Evolutionary conservation across 2,113 vertebrate species (phyloP), one percentile per base, ranked within the genome.

Genomic region (Oxyura jamaicensis): DNA sequence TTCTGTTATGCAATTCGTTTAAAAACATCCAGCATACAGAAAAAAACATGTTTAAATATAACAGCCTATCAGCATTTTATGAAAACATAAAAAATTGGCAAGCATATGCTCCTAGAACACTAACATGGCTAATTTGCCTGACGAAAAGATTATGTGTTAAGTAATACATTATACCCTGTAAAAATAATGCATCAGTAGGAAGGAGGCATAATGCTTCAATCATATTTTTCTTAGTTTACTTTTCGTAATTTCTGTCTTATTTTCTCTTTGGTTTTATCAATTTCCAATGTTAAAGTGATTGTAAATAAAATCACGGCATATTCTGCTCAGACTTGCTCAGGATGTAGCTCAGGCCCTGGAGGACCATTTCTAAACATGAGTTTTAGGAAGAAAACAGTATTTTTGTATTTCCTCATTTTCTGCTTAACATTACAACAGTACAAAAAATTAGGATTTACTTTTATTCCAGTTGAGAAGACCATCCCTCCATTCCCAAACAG

Each of bases 71-170:
- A 66, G 41, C 5, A 31, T 48, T 90, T 92, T 87, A 58, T 69
- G 50, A 87, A 84, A 91, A 26, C 18, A 25, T 6, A 52, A n/a
- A 42, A 48, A n/a, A 53, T 5, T 6, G 52, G 56, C 50, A 67
- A 60, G 11, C 8, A 55, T 1, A 80, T 11, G 48, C 6, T 81
- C 6, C 39, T 48, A 12, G 28, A 58, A 55, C 11, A 63, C 18
- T 75, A 48, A 58, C 2, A 23, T 31, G n/a, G 62, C 58, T 95
- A 78, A 93, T 46, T 36, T 87, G 58, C 87, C 74, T 46, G 15
- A 66, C 82, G 58, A 88, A 90, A 95, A 42, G 33, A 41, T 17
- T 26, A 89, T 85, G 83, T 88, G 13, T 94, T 91, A 77, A 96
- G 93, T 53, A 90, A 55, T 21, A 67, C 56, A 44, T 68, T 77